Evolutionary conservation across 2,888 invertebrate species (phyloP).

Genomic region (Nymphalis urticae): DNA sequence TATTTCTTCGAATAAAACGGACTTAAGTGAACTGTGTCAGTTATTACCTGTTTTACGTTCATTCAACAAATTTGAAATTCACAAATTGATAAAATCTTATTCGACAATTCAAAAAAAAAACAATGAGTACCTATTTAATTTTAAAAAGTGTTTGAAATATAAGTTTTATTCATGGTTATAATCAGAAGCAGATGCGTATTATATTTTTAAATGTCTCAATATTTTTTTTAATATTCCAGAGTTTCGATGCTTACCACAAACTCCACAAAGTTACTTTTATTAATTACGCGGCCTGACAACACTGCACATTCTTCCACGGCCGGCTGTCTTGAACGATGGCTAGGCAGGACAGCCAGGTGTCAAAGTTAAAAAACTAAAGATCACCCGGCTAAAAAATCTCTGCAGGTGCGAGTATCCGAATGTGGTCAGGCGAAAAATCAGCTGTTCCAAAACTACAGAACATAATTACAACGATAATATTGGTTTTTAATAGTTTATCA

Average conservation of each 20-base stretch:
- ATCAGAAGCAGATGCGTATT: slow-evolving; percentile 40
- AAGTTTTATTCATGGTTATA: slow-evolving; percentile 1
- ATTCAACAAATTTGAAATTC: slow-evolving; percentile 13
- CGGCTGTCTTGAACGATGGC: slow-evolving; percentile 50
- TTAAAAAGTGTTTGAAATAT: slow-evolving; percentile 4
- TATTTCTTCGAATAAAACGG: slow-evolving; percentile 25
- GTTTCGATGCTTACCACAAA: slow-evolving; percentile 49
- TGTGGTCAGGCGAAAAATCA: slow-evolving; percentile 72
- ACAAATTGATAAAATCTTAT: background rate
- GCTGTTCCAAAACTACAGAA: slow-evolving; percentile 59
- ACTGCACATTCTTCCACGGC: slow-evolving; percentile 50
- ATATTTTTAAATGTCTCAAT: slow-evolving; percentile 45
- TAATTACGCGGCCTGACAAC: slow-evolving; percentile 50
- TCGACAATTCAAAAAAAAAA: background rate
- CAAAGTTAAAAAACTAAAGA: slow-evolving; percentile 62
- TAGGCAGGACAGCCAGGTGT: slow-evolving; percentile 73
- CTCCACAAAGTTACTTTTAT: slow-evolving; percentile 54
- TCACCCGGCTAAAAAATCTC: slow-evolving; percentile 73
- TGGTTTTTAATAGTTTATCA: slow-evolving; percentile 1
- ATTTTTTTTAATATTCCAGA: slow-evolving; percentile 48
- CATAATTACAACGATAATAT: slow-evolving; percentile 51
- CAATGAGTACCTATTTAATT: background rate
- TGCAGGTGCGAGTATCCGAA: slow-evolving; percentile 66
- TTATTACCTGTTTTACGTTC: slow-evolving; percentile 26
- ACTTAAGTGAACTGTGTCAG: slow-evolving; percentile 20